A percentile compares a stretch with the other conserved stretches of the same genome.
These are phyloP conservation scores for Diploptera punctata DNA, from an alignment of 2,888 invertebrate genomes.

Conservation along the genomic window DNA sequence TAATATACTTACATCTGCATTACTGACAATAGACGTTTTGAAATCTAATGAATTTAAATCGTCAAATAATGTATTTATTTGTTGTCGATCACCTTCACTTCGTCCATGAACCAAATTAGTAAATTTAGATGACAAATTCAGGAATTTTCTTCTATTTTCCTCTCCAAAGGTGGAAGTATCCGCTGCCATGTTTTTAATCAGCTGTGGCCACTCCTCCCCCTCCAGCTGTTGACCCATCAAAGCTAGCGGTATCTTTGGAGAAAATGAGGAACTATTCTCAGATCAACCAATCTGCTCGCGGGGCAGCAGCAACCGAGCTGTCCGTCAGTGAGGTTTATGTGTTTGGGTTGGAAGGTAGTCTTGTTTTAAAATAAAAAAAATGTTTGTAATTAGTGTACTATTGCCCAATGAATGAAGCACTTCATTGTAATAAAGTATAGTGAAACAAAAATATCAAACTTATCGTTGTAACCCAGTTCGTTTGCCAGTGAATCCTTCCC, in stretches of 20 bases:
- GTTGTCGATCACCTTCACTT: slow-evolving; percentile 58
- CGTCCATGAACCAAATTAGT: slow-evolving; percentile 39
- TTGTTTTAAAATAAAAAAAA: slow-evolving; percentile 5
- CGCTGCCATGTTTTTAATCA: slow-evolving; percentile 8
- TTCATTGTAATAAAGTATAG: slow-evolving; percentile 16
- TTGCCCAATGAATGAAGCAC: slow-evolving; percentile 36
- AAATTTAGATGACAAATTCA: slow-evolving; percentile 35
- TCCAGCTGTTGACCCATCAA: not conserved
- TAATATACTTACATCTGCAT: slow-evolving; percentile 52
- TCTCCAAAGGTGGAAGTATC: not conserved
- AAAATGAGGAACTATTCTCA: not conserved
- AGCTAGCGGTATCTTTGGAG: not conserved
- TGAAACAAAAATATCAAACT: slow-evolving; percentile 10
- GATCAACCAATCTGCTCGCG: slow-evolving; percentile 1
- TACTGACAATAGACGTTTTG: slow-evolving; percentile 57
- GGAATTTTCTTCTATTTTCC: slow-evolving; percentile 27
- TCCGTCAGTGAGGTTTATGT: slow-evolving; percentile 20
- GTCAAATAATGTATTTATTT: slow-evolving; percentile 63
- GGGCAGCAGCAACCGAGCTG: not conserved
- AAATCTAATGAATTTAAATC: slow-evolving; percentile 69
- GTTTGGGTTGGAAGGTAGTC: not conserved
- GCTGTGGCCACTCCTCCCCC: slow-evolving; percentile 11
- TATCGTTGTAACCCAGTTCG: slow-evolving; percentile 2
- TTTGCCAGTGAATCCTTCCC: slow-evolving; percentile 20
- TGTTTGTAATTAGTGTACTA: slow-evolving; percentile 21